phyloP scores from a whole-genome alignment of 2,113 vertebrate species.

The Forbesichthys papilliferus region DNA sequence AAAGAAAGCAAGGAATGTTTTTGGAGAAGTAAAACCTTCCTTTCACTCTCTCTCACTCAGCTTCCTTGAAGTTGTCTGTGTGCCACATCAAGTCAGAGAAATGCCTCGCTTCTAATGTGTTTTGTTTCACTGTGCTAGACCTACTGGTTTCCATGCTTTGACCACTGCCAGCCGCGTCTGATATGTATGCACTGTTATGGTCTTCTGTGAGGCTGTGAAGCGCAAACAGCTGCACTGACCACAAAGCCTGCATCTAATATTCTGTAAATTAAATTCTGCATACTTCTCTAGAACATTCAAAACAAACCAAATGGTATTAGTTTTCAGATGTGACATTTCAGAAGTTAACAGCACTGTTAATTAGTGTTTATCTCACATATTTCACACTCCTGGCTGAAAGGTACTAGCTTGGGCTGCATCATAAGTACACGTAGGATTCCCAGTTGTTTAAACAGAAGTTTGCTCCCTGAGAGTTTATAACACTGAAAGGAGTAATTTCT shows the following conservation, averaged over 20 bases:
- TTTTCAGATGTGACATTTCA: not conserved
- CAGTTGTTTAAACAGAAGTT: not conserved
- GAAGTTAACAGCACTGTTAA: not conserved
- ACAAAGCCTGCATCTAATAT: not conserved
- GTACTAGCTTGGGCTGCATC: constrained; percentile 14
- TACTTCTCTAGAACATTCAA: too few relatives aligned
- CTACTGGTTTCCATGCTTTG: constrained; percentile 10
- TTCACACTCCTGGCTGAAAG: not conserved
- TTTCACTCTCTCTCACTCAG: not conserved
- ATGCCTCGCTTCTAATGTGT: constrained; percentile 11
- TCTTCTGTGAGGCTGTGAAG: not conserved
- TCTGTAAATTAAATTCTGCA: too few relatives aligned
- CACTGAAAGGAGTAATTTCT: not conserved
- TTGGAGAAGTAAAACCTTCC: too few relatives aligned
- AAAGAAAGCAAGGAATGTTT: not conserved
- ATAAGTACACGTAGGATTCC: not conserved
- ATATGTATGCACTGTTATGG: not conserved
- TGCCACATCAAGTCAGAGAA: constrained; percentile 11
- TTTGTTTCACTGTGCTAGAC: constrained; percentile 8
- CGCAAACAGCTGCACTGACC: not conserved
- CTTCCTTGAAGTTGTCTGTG: constrained; percentile 5
- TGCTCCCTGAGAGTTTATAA: not conserved
- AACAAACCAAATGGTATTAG: too few relatives aligned
- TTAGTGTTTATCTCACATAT: not conserved
- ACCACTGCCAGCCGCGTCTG: constrained; percentile 22